Evolutionary conservation across 2,113 vertebrate genomes (phyloP), one percentile per base, ranked within the genome.

Genomic region (Callopanchax toddi): DNA sequence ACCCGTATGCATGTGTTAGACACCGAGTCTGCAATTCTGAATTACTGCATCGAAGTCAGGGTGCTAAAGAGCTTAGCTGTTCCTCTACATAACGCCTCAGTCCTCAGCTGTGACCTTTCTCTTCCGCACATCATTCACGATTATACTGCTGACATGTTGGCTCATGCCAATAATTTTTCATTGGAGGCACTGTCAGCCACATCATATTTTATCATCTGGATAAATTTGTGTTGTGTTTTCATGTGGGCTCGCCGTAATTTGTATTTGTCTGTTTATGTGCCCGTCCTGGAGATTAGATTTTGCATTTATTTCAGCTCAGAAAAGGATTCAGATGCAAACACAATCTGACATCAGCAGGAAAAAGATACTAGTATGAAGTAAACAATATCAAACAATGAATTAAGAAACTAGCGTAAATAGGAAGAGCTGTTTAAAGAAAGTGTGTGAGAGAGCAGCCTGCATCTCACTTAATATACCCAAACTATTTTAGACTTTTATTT

Each of bases 91-190:
- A 82, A 83, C 72, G 79, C 78, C 83, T 76, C 74, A 74, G 76
- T 78, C 81, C 85, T 87, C 85, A 87, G 80, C 83, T 88, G 83
- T 91, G 87, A 89, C 87, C 87, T 91, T 89, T 91, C 84, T 85
- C 83, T 85, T 74, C 71, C 32, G 63, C 75, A 68, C 87, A 86
- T 87, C 82, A 86, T 78, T 89, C 84, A 79, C 52, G 29, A 83
- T 86, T 88, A 83, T 75, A 75, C 76, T 67, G 82, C 82, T 82
- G 88, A 88, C 85, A 87, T 83, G 85, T 86, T 86, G 83, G 86
- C 86, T 86, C 83, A 86, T 83, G 85, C 81, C 86, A 89, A 84
- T 90, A 82, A 89, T 87, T 86, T 83, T 87, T 90, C 86, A 88
- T 85, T 79, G 86, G 68, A 74, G 74, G 66, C 82, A 71, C 46